These are phyloP conservation scores for Gnathonemus echidnorhynchus DNA, from an alignment of 2,113 vertebrate species.

Conservation along the genomic window DNA sequence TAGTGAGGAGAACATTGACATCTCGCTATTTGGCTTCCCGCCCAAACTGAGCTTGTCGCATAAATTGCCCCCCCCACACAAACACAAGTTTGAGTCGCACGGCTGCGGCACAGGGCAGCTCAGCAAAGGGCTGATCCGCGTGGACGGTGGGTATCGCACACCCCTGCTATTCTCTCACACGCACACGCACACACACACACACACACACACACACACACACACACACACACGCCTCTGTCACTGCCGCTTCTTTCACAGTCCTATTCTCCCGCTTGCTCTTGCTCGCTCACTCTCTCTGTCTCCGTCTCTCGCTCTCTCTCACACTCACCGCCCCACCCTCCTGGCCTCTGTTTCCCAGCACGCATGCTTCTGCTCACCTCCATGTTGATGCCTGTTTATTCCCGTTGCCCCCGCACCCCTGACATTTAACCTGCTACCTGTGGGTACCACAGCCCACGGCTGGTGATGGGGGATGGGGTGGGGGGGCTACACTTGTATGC, in stretches of 20 bases:
- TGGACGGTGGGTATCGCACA: conserved; percentile 58
- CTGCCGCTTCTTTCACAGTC: background rate
- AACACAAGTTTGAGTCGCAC: conserved; percentile 61
- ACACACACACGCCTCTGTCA: background rate
- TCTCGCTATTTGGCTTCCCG: conserved; percentile 63
- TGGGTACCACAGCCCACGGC: background rate
- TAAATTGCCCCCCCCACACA: conserved; percentile 63
- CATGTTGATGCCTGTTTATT: background rate
- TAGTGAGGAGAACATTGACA: conserved; percentile 75
- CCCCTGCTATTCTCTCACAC: conserved; percentile 22
- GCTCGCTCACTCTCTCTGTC: background rate
- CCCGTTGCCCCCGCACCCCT: background rate
- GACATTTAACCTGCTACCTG: background rate
- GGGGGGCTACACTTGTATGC: background rate
- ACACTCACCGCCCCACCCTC: background rate
- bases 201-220: background rate
- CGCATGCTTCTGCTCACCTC: background rate
- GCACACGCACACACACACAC: background rate
- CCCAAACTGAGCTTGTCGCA: conserved; percentile 69
- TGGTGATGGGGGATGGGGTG: background rate
- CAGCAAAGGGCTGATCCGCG: conserved; percentile 69
- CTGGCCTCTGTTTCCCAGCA: background rate
- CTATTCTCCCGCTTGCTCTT: background rate
- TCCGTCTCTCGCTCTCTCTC: background rate
- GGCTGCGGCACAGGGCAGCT: conserved; percentile 63